Evolutionary conservation across 1,140 invertebrate genomes (phyloP), one percentile per base, ranked within the genome.

Genomic region (Hyles vespertilio): DNA sequence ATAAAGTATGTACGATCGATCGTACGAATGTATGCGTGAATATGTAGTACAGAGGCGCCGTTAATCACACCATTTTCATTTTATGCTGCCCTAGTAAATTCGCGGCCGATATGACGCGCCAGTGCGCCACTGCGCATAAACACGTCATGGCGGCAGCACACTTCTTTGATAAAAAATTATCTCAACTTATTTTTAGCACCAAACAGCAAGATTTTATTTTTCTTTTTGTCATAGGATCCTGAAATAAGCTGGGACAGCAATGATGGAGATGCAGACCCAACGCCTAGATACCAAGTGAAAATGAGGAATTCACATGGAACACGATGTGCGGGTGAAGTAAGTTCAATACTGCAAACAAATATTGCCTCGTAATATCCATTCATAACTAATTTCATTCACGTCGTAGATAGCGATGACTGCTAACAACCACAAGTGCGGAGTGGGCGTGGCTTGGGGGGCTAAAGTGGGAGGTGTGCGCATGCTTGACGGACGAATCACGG

Each of bases 401-500:
- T 40, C 65, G 1, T 43, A 89, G 88, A 93, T 96, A 61, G 95
- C 95, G 3, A 96, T 96, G 94, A 91, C 92, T 12, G 95, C 95
- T 5, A 95, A 97, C 79, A 98, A 97, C 83, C 80, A 82, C 6
- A 95, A 95, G 75, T 97, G 96, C 77, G 96, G 96, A 5, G 96
- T 97, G 32, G 96, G 96, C 43, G 91, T 97, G 45, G 95, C 96
- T 9, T 97, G 93, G 84, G 93, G 94, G 63, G 92, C 95, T 0
- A 92, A 90, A 74, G 92, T 97, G 64, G 96, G 95, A 68, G 97
- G 96, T 63, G 93, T 98, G 5, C 94, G 97, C 65, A 94, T 99
- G 91, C 91, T 99, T 60, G 97, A 98, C 82, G 97, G 97, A 5
- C 90, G 93, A 64, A 94, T 98, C n/a, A 96, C 95, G 60, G 97